These are phyloP conservation scores for Nyctalus aviator DNA, from an alignment of 2,797 vertebrate species.

Conservation along the genomic window DNA sequence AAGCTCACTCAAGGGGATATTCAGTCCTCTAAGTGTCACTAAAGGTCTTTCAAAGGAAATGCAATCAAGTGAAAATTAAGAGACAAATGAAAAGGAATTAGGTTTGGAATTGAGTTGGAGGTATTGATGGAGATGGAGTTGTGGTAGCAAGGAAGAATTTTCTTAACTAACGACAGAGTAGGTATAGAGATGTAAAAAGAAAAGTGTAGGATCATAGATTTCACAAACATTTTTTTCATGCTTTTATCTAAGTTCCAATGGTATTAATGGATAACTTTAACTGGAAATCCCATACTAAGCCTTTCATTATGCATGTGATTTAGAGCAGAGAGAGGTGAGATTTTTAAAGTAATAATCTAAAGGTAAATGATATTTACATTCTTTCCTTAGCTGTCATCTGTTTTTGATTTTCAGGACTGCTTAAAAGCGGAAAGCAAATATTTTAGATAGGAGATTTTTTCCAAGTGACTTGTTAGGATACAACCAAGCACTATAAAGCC, in stretches of 20 bases:
- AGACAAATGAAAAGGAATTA: neutral
- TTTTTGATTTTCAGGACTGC: neutral
- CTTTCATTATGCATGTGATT: neutral
- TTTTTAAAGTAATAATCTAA: neutral
- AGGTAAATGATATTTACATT: neutral
- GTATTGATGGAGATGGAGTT: neutral
- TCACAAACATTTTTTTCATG: neutral
- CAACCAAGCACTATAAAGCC: neutral
- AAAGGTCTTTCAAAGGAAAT: neutral
- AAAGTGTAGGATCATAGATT: neutral
- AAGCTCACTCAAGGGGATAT: neutral
- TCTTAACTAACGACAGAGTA: neutral
- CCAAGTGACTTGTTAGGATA: neutral
- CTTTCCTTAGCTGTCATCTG: neutral
- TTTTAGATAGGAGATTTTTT: slow-evolving; percentile 25
- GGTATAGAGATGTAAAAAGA: neutral
- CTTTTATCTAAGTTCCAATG: neutral
- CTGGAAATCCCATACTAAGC: neutral
- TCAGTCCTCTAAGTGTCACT: neutral
- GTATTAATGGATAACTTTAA: neutral
- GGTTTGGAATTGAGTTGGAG: neutral
- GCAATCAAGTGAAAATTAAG: neutral
- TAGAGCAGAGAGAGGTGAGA: neutral
- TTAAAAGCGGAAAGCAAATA: neutral
- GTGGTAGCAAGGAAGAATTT: neutral